A percentile compares a stretch with the other conserved stretches of the same genome.
These are phyloP conservation scores for Lagenorhynchus albirostris DNA, from an alignment of 2,113 vertebrate genomes.

Conservation along the genomic window DNA sequence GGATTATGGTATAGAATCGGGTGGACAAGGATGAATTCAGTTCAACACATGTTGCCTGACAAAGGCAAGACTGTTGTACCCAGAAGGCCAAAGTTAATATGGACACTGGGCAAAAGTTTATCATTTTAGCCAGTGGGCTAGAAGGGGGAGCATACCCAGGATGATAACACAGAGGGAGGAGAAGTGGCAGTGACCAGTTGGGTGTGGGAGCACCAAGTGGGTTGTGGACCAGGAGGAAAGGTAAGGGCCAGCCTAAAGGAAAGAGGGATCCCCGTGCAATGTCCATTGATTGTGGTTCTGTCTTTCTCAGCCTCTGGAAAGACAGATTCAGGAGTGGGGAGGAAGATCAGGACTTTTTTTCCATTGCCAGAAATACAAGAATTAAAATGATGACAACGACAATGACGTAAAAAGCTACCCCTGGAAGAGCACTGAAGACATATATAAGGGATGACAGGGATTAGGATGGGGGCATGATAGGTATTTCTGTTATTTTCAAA, in stretches of 20 bases:
- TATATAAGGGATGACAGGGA: background rate
- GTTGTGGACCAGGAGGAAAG: background rate
- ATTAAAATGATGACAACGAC: background rate
- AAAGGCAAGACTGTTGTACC: background rate
- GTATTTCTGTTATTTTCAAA: background rate
- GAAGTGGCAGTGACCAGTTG: background rate
- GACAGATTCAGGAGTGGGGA: background rate
- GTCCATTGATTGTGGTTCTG: background rate
- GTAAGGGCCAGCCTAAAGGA: fast-evolving
- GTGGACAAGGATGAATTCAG: background rate
- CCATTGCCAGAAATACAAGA: background rate
- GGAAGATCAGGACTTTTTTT: background rate
- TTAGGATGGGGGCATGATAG: background rate
- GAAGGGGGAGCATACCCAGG: background rate
- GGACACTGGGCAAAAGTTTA: background rate
- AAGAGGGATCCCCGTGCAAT: background rate
- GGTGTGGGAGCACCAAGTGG: background rate
- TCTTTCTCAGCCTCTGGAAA: background rate
- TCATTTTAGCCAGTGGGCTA: background rate
- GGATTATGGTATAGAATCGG: background rate
- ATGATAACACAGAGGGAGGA: background rate
- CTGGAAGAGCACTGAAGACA: background rate
- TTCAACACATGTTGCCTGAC: background rate
- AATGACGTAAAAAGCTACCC: background rate
- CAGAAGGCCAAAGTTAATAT: background rate